These are phyloP conservation scores for Eupsittula cactorum DNA, from an alignment of 2,113 vertebrate species.

Conservation along the genomic window DNA sequence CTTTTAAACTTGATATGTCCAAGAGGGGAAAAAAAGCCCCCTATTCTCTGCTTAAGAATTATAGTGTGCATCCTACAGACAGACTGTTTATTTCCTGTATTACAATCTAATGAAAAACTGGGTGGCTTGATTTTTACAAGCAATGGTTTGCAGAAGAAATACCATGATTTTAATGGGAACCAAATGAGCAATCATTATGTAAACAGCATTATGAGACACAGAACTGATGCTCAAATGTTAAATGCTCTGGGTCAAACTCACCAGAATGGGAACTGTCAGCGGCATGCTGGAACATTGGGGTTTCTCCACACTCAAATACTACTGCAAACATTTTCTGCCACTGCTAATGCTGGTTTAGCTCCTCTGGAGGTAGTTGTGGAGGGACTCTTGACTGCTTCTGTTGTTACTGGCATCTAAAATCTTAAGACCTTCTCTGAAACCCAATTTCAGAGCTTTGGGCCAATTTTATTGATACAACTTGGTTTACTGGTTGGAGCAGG, in stretches of 20 bases:
- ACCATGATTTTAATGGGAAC: conserved; percentile 72
- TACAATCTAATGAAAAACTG: conserved; percentile 56
- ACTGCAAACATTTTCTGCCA: neutral
- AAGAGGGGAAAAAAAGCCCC: neutral
- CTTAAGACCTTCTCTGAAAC: conserved; percentile 7
- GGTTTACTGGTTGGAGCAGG: neutral
- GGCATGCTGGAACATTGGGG: neutral
- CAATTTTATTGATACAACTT: conserved; percentile 6
- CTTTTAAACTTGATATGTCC: neutral
- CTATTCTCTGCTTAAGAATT: neutral
- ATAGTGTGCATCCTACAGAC: neutral
- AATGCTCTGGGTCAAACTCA: conserved; percentile 58
- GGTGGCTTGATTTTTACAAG: conserved; percentile 56
- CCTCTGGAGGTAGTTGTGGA: neutral
- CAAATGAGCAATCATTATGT: conserved; percentile 66
- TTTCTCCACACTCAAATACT: neutral
- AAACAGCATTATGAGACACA: conserved; percentile 53
- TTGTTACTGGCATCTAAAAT: neutral
- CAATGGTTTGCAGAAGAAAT: conserved; percentile 71
- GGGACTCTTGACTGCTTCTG: neutral
- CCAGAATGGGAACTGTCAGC: conserved; percentile 65
- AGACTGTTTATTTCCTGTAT: neutral
- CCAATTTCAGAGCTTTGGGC: neutral
- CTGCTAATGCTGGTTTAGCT: conserved; percentile 6
- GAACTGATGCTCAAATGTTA: conserved; percentile 66